Evolutionary conservation across 2,888 invertebrate species (phyloP).

Genomic region (Drosophila maculinotata): DNA sequence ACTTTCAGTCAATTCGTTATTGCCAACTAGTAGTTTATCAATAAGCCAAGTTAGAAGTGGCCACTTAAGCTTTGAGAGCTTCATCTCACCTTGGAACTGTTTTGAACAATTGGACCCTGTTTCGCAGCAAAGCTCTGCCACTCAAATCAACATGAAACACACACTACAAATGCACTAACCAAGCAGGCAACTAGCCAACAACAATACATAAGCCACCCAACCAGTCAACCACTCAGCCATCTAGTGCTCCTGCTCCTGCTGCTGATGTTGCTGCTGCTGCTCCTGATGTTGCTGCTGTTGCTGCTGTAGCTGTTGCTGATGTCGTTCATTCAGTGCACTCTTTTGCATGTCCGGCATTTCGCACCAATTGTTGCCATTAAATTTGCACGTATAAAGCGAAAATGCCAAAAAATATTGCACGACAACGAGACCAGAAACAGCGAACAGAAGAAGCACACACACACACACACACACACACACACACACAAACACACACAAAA

Average conservation of each 20-base stretch:
- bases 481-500: constrained; percentile 34
- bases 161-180: no score
- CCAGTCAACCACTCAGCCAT: constrained; percentile 37
- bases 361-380: constrained; percentile 79
- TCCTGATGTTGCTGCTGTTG: constrained; percentile 10
- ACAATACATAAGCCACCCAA: constrained; percentile 34
- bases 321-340: constrained; percentile 54
- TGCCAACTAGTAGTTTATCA: constrained; percentile 26
- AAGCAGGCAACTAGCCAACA: constrained; percentile 22
- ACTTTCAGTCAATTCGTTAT: constrained; percentile 13
- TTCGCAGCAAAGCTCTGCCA: constrained; percentile 29
- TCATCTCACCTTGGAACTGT: constrained; percentile 22
- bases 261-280: constrained; percentile 2
- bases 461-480: constrained; percentile 31
- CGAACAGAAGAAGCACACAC: constrained; percentile 28
- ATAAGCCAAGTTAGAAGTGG: no score
- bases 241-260: constrained; percentile 22
- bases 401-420: constrained; percentile 77
- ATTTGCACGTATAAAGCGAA: constrained; percentile 75
- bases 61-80: no score
- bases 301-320: constrained; percentile 42
- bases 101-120: constrained; percentile 50
- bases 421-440: constrained; percentile 55
- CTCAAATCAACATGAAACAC: constrained; percentile 58
- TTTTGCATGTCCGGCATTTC: constrained; percentile 78